These are phyloP conservation scores for Labia minor DNA, from an alignment of 2,888 invertebrate genomes.

Conservation along the genomic window DNA sequence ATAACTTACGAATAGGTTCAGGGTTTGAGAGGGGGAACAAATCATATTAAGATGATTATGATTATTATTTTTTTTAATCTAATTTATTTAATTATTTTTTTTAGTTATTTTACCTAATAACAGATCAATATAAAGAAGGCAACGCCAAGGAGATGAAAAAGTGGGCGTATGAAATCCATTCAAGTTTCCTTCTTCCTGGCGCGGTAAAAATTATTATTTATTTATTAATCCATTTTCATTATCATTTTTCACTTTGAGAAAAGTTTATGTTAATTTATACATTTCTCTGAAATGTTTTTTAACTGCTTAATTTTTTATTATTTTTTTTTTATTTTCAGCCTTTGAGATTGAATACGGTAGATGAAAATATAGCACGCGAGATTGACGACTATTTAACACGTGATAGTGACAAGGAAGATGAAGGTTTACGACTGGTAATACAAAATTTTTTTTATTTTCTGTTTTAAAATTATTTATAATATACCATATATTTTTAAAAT, in stretches of 20 bases:
- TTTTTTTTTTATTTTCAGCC: constrained; percentile 54
- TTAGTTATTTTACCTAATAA: constrained; percentile 71
- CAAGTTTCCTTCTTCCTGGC: constrained; percentile 83
- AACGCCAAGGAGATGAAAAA: constrained; percentile 83
- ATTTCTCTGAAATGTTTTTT: constrained; percentile 28
- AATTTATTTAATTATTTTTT: no score
- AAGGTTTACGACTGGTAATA: constrained; percentile 65
- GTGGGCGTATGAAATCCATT: constrained; percentile 99
- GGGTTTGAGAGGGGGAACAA: no score
- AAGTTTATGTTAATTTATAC: constrained; percentile 18
- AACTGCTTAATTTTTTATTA: constrained; percentile 27
- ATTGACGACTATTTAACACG: constrained; percentile 76
- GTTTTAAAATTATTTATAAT: not conserved
- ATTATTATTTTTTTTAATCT: no score
- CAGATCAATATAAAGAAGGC: constrained; percentile 79
- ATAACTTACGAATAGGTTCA: no score
- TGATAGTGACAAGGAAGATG: constrained; percentile 74
- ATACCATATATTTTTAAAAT: not conserved
- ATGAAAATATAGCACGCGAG: constrained; percentile 79
- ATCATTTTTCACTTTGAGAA: no score
- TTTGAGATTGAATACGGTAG: constrained; percentile 63
- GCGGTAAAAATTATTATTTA: constrained; percentile 49
- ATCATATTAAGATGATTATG: no score
- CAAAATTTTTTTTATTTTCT: not conserved
- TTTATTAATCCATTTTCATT: not conserved